Conservation (phyloP, 2,113 vertebrate species). For the Percopsis transmontana region DNA sequence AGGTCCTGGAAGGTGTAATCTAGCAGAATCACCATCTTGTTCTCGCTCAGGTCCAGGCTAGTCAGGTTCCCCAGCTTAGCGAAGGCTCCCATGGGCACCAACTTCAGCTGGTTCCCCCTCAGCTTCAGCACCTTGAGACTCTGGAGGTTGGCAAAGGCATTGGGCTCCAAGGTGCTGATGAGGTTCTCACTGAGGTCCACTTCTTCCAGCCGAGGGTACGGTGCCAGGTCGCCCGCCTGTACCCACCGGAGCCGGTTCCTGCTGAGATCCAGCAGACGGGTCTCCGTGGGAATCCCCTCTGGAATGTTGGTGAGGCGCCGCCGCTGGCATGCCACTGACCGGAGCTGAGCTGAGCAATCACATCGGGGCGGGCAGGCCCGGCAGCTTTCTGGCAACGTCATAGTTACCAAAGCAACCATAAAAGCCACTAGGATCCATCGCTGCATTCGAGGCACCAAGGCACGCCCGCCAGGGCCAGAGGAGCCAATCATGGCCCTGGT, state of each 20-base stretch:
- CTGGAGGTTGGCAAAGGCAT: constrained; percentile 88
- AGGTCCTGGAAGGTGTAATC: constrained; percentile 96
- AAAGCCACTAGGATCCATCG: constrained; percentile 63
- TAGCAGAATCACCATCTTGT: constrained; percentile 94
- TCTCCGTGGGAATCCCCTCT: constrained; percentile 94
- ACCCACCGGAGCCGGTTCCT: constrained; percentile 95
- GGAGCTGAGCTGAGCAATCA: constrained; percentile 86
- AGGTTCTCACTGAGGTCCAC: constrained; percentile 95
- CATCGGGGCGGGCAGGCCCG: constrained; percentile 89
- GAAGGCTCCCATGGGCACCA: constrained; percentile 91
- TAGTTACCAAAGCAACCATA: constrained; percentile 56
- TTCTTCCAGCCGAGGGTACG: constrained; percentile 89
- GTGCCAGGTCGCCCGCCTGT: constrained; percentile 86
- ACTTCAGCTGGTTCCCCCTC: constrained; percentile 90
- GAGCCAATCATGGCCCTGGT: constrained; percentile 79
- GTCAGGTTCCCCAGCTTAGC: constrained; percentile 90
- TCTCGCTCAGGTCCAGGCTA: constrained; percentile 93
- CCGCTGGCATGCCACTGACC: constrained; percentile 88
- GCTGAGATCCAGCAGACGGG: constrained; percentile 90
- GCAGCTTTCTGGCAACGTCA: constrained; percentile 70
- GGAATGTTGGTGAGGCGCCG: constrained; percentile 88
- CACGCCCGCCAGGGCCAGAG: constrained; percentile 69
- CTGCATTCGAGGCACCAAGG: constrained; percentile 79
- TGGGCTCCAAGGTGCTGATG: constrained; percentile 90
- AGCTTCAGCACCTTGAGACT: constrained; percentile 86